A percentile compares a stretch with the other conserved stretches of the same genome.
Evolutionary conservation across 2,797 vertebrate genomes (phyloP).

Genomic region (Helostoma temminkii): DNA sequence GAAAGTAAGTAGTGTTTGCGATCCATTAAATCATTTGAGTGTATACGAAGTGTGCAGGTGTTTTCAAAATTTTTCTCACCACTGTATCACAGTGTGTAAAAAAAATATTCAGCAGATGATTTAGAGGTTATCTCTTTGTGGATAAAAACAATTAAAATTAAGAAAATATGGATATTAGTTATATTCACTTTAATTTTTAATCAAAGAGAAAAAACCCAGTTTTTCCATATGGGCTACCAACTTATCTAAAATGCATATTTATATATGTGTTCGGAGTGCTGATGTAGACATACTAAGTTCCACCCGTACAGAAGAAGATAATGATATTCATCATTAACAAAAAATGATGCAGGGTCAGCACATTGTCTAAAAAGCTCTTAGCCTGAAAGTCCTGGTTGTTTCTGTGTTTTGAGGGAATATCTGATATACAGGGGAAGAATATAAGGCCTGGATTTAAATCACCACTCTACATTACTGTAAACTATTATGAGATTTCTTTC

Average conservation of each 20-base stretch:
- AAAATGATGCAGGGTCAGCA: conserved; percentile 38
- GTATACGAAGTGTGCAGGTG: too few species aligned
- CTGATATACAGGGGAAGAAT: conserved; percentile 10
- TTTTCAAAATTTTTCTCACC: too few species aligned
- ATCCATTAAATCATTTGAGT: too few species aligned
- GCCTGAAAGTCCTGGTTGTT: conserved; percentile 17
- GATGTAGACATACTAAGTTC: conserved; percentile 27
- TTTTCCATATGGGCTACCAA: background rate
- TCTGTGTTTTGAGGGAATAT: conserved; percentile 40
- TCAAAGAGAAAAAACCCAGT: background rate
- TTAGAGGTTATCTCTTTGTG: background rate
- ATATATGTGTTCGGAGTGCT: conserved; percentile 26
- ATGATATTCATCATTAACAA: conserved; percentile 52
- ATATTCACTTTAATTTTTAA: background rate
- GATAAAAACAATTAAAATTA: background rate
- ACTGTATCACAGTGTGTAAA: too few species aligned
- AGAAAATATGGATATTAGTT: background rate
- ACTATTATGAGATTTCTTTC: background rate
- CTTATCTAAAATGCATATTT: conserved; percentile 20
- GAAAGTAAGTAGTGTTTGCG: too few species aligned
- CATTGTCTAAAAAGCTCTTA: conserved; percentile 22
- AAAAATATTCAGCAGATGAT: background rate
- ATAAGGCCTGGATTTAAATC: conserved; percentile 35
- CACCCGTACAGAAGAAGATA: conserved; percentile 29
- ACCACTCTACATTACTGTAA: conserved; percentile 9